A percentile compares a stretch with the other conserved stretches of the same genome.
Evolutionary conservation across 2,888 invertebrate genomes (phyloP).

Genomic region (Dryococelus australis): DNA sequence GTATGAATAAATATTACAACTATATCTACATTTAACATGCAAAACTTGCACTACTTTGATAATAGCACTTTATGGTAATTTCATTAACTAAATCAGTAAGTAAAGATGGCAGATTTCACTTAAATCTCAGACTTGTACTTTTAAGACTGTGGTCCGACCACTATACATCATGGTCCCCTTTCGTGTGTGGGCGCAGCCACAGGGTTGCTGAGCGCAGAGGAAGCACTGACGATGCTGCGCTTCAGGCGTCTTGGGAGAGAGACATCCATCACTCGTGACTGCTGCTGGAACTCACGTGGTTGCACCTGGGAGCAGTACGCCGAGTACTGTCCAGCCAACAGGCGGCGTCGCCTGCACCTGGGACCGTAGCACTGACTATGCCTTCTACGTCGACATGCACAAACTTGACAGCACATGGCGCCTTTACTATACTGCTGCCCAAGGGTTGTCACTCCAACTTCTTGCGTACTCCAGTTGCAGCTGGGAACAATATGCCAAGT

Average conservation of each 20-base stretch:
- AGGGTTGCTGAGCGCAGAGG: conserved; percentile 57
- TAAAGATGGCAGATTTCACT: no score
- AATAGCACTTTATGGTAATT: no score
- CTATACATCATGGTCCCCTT: no score
- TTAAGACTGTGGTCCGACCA: no score
- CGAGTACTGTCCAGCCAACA: conserved; percentile 69
- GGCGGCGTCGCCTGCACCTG: conserved; percentile 52
- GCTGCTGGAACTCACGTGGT: conserved; percentile 59
- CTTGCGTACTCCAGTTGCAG: conserved; percentile 58
- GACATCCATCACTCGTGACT: conserved; percentile 65
- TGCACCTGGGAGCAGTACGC: conserved; percentile 73
- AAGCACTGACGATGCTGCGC: conserved; percentile 55
- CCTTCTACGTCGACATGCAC: no score
- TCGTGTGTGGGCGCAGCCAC: no score
- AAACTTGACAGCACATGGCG: no score
- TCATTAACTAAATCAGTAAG: no score
- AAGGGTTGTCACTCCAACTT: conserved; percentile 50
- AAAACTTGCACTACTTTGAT: no score
- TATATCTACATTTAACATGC: no score
- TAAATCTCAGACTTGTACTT: no score
- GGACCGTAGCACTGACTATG: background rate
- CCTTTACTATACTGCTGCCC: conserved; percentile 47
- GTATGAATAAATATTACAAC: no score
- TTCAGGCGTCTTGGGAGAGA: conserved; percentile 52
- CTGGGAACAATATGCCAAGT: conserved; percentile 72